phyloP scores from a whole-genome alignment of 1,140 invertebrate species.

The Antheraea pernyi region DNA sequence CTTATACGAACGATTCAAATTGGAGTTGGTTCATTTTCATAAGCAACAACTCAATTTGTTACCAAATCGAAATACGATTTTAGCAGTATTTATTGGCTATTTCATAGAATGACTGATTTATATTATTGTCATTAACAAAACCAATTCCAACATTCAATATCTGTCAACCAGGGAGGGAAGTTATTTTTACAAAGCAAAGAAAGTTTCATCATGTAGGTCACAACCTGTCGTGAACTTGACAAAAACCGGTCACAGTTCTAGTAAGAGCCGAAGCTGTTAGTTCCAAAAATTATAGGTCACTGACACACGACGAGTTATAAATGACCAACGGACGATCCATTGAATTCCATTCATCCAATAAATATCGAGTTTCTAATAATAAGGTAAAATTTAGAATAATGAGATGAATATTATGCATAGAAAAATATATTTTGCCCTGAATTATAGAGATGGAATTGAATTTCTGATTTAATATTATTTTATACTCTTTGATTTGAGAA shows the following conservation, averaged over 20 bases:
- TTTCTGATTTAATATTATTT: no score
- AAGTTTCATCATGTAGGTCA: conserved; percentile 58
- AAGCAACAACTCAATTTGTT: no score
- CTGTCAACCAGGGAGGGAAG: conserved; percentile 23
- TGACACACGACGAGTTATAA: background rate
- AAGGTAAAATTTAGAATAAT: conserved; percentile 2
- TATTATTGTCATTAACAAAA: background rate
- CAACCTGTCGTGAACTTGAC: conserved; percentile 58
- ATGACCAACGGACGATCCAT: background rate
- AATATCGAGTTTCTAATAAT: background rate
- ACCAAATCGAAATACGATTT: no score
- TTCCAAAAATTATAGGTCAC: conserved; percentile 30
- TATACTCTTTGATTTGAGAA: no score
- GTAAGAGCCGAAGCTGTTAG: conserved; percentile 20
- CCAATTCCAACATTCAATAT: background rate
- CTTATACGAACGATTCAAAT: no score
- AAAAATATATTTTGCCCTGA: background rate
- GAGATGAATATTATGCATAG: background rate
- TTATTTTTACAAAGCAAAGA: conserved; percentile 51
- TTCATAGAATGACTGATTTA: background rate
- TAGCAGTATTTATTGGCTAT: background rate
- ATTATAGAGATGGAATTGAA: no score
- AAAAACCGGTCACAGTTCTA: conserved; percentile 41
- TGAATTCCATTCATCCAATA: background rate
- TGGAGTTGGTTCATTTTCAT: no score